phyloP scores from a whole-genome alignment of 2,888 invertebrate genomes.

The Drosophila vallismaia region DNA sequence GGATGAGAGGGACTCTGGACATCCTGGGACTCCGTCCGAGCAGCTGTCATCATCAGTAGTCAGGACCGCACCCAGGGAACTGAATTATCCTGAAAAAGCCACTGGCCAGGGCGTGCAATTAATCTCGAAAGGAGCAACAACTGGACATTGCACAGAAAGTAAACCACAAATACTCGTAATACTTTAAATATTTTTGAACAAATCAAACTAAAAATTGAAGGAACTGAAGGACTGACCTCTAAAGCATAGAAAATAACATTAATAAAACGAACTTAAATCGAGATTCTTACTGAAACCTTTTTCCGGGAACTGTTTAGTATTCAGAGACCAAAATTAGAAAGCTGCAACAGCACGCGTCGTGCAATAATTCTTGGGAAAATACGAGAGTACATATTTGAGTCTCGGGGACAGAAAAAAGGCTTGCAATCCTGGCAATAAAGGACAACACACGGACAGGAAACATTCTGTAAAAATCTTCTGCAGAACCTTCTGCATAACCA shows the following conservation, averaged over 20 bases:
- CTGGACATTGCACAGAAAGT: slow-evolving; percentile 16
- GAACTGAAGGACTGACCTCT: neutral
- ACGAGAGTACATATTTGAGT: neutral
- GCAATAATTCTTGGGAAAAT: slow-evolving; percentile 5
- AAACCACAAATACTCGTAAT: neutral
- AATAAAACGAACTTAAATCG: too few species aligned
- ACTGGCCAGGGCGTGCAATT: slow-evolving; percentile 32
- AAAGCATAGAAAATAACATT: too few species aligned
- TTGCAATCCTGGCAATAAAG: slow-evolving; percentile 2
- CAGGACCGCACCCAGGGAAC: slow-evolving; percentile 11
- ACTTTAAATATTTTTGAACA: slow-evolving; percentile 1
- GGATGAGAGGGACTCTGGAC: neutral
- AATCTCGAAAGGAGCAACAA: slow-evolving; percentile 35
- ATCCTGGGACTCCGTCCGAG: neutral
- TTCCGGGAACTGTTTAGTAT: slow-evolving; percentile 4
- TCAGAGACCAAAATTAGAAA: neutral
- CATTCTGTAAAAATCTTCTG: slow-evolving; percentile 2
- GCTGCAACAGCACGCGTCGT: neutral
- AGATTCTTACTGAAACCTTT: too few species aligned
- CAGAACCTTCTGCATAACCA: slow-evolving; percentile 2
- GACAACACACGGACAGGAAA: neutral
- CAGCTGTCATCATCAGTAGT: slow-evolving; percentile 31
- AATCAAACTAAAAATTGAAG: neutral
- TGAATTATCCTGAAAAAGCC: slow-evolving; percentile 20
- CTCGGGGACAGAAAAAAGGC: neutral